Conservation (phyloP, 1,140 invertebrate species). For the Camponotus pennsylvanicus region DNA sequence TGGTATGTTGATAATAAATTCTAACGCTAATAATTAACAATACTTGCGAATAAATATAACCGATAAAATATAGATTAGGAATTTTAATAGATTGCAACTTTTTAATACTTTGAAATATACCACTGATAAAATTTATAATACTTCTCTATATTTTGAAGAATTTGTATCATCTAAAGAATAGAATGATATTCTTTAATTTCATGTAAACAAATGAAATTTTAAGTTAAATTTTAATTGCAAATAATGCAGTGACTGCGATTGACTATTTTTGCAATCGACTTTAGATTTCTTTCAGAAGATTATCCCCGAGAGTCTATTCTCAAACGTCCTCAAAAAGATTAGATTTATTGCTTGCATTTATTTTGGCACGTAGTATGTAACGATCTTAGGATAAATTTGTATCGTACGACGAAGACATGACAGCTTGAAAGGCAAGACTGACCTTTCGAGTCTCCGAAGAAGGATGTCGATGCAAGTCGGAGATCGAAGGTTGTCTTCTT, state of each 20-base stretch:
- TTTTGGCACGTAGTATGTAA: background rate
- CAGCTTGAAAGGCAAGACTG: conserved; percentile 54
- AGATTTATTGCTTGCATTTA: background rate
- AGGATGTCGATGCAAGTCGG: conserved; percentile 51
- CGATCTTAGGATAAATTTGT: conserved; percentile 9
- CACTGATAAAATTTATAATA: background rate
- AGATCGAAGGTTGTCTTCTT: conserved; percentile 70
- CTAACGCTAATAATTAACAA: too few relatives aligned
- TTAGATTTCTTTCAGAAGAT: conserved; percentile 10
- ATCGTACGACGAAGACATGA: conserved; percentile 18
- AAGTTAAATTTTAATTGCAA: conserved; percentile 4
- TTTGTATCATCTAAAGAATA: background rate
- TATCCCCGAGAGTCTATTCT: background rate
- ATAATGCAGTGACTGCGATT: background rate
- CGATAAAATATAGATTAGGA: too few relatives aligned
- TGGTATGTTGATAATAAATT: conserved; percentile 71
- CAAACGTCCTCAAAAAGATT: too few relatives aligned
- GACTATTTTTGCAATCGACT: background rate
- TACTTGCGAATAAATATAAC: too few relatives aligned
- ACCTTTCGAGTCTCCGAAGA: conserved; percentile 62
- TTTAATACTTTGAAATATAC: background rate
- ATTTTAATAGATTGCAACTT: too few relatives aligned
- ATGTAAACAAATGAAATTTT: background rate
- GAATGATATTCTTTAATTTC: background rate
- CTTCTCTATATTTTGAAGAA: background rate